Evolutionary conservation across 2,888 invertebrate species (phyloP), one percentile per base, ranked within the genome.

Genomic region (Acrocera orbiculus): DNA sequence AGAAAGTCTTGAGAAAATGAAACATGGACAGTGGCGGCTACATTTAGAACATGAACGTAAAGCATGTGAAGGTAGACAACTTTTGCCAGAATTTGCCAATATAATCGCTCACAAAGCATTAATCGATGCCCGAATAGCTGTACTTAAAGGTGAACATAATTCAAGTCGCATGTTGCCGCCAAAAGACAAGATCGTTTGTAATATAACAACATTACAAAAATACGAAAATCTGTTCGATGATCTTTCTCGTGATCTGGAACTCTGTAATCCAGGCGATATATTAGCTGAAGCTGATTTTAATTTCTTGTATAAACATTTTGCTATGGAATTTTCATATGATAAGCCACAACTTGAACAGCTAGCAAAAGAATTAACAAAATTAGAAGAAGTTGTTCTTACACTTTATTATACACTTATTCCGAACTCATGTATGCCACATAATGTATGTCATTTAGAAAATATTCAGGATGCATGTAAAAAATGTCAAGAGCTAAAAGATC

Each of bases 21-120:
- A 70, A 49, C 61, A 51, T 3, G 53, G 54, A 4, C 53, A 54
- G 34, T 65, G 64, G 64, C 50, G 63, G 24, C 46, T 61, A 32
- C 58, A 62, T 38, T 47, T 64, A 13, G 64, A 65, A 41, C 60
- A 61, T 23, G 64, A 65, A 40, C 56, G 64, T 25, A 62, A 59
- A 35, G 59, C 60, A 13, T 52, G 56, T 14, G 61, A 65, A 38
- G 64, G 67, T 2, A 55, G 63, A 13, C 61, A 60, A 32, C 49
- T 73, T 20, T 50, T 79, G 36, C 63, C 65, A 27, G 75, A 75
- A 50, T 75, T 75, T 47, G 73, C 76, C 10, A 77, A 77, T 48
- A 66, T 78, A 34, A 63, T 76, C 30, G 76, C 77, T 19, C 77
- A 77, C 46, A 78, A 77, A 53, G 75, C 77, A 25, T 60, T 82